Conservation (phyloP, 2,113 vertebrate species). For the Ploceus nigricollis region DNA sequence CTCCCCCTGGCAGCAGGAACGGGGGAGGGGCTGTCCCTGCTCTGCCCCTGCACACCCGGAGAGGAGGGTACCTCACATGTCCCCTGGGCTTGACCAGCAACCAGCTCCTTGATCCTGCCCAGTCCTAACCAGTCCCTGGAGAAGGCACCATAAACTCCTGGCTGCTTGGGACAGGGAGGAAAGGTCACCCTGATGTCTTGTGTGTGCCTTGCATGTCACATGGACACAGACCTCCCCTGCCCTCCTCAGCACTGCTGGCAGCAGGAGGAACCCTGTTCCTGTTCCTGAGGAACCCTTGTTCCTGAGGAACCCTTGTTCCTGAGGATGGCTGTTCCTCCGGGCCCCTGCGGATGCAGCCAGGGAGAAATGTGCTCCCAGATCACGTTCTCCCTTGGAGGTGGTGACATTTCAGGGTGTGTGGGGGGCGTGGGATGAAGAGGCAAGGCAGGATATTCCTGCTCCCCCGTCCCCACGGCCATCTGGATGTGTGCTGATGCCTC, state of each 20-base stretch:
- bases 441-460: slow-evolving; percentile 16
- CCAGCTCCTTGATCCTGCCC: not conserved
- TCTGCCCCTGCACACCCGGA: not conserved
- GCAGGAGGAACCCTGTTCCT: not conserved
- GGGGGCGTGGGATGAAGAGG: slow-evolving; percentile 7
- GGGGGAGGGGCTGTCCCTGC: not conserved
- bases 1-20: not conserved
- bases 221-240: not conserved
- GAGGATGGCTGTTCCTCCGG: not conserved
- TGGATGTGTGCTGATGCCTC: slow-evolving; percentile 49
- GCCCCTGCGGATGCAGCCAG: not conserved
- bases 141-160: not conserved
- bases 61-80: not conserved
- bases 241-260: not conserved
- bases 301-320: not conserved
- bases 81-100: rapidly evolving
- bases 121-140: not conserved
- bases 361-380: not conserved
- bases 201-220: not conserved
- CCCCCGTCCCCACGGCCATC: slow-evolving; percentile 37
- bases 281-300: not conserved
- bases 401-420: slow-evolving; percentile 38
- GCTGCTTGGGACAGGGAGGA: not conserved
- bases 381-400: not conserved
- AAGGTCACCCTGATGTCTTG: not conserved